Conservation (phyloP, 2,113 vertebrate genomes). For the Oryzias celebensis region DNA sequence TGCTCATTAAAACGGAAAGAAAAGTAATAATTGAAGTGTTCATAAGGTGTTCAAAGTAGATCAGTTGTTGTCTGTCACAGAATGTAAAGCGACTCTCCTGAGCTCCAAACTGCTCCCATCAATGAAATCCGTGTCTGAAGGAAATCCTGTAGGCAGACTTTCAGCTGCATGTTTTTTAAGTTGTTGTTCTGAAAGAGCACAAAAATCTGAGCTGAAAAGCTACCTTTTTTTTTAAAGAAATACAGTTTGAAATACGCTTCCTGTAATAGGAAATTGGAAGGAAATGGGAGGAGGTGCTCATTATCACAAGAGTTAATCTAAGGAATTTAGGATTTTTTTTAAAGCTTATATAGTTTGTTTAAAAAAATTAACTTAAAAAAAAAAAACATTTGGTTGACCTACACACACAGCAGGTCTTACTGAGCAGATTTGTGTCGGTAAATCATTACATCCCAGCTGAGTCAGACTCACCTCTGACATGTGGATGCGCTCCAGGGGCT, state of each 20-base stretch:
- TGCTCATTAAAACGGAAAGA: not conserved
- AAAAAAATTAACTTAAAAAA: not conserved
- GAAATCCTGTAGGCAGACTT: not conserved
- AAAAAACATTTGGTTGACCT: not conserved
- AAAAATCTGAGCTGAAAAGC: not conserved
- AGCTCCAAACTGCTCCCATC: not conserved
- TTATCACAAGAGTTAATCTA: conserved; percentile 3
- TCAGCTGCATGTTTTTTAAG: not conserved
- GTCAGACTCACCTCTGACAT: conserved; percentile 20
- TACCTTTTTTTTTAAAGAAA: not conserved
- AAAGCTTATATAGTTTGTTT: not conserved
- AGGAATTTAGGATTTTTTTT: not conserved
- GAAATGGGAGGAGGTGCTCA: conserved; percentile 39
- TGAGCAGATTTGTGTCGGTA: not conserved
- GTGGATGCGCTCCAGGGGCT: conserved; percentile 17
- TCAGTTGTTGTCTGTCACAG: not conserved
- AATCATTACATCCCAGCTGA: conserved; percentile 16
- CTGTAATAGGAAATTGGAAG: conserved; percentile 26
- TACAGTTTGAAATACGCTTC: conserved; percentile 6
- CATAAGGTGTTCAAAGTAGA: not conserved
- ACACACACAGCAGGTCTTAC: not conserved
- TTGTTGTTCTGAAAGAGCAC: not conserved
- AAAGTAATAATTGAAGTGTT: not conserved
- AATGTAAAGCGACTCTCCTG: not conserved
- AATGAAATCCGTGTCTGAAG: not conserved